Conservation (phyloP, 1,140 invertebrate genomes). For the Phenacoccus solenopsis region DNA sequence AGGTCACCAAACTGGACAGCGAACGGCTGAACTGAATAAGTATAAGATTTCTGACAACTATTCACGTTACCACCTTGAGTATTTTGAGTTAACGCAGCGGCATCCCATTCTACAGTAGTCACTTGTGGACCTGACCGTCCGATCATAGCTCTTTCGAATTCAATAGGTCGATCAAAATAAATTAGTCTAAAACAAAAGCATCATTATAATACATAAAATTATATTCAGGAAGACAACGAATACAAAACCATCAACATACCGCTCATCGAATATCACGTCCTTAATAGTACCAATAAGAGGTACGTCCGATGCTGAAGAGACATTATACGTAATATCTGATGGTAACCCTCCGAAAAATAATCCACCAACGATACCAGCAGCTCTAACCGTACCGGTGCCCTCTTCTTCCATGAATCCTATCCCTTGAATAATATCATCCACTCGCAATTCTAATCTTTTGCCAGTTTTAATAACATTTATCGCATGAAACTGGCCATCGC, state of each 20-base stretch:
- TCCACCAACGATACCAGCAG: constrained; percentile 36
- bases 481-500: constrained; percentile 38
- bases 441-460: constrained; percentile 45
- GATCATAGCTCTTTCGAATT: constrained; percentile 55
- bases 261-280: constrained; percentile 65
- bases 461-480: constrained; percentile 38
- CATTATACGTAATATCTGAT: constrained; percentile 37
- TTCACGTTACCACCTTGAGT: constrained; percentile 28
- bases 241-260: constrained; percentile 39
- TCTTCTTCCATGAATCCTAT: constrained; percentile 39
- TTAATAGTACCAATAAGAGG: constrained; percentile 58
- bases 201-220: not conserved
- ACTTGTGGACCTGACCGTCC: constrained; percentile 45
- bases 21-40: constrained; percentile 60
- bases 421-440: constrained; percentile 49
- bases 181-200: constrained; percentile 38
- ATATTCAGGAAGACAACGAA: not conserved
- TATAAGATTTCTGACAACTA: constrained; percentile 47
- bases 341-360: constrained; percentile 41
- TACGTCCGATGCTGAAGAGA: constrained; percentile 39
- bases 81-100: constrained; percentile 15
- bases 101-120: not conserved
- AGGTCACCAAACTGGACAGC: constrained; percentile 78
- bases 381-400: constrained; percentile 39
- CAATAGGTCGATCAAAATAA: constrained; percentile 47